These are phyloP conservation scores for Motacilla alba DNA, from an alignment of 2,113 vertebrate species.

Conservation along the genomic window DNA sequence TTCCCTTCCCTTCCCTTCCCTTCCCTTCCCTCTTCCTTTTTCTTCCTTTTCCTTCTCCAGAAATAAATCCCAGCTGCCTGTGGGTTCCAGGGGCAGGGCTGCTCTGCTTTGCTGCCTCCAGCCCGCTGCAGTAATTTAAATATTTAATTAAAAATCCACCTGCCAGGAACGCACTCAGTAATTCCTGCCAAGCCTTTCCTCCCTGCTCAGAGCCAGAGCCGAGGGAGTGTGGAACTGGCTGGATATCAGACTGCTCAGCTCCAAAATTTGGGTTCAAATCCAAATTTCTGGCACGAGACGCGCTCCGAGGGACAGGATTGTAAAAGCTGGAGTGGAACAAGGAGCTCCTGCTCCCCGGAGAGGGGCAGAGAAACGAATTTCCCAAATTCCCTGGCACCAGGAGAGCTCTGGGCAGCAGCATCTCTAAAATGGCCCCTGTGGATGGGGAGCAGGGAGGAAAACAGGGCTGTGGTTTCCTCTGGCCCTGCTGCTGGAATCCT, in stretches of 20 bases:
- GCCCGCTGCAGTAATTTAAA: neutral
- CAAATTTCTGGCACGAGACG: neutral
- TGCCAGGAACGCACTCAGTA: neutral
- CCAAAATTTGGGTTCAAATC: neutral
- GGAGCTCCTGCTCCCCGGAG: neutral
- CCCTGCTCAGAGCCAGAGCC: neutral
- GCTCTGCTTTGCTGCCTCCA: neutral
- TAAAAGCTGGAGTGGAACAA: rapidly evolving
- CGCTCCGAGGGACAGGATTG: rapidly evolving
- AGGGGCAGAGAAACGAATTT: rapidly evolving
- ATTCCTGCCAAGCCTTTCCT: neutral
- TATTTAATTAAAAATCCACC: neutral
- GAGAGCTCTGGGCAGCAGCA: neutral
- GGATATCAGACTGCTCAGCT: neutral
- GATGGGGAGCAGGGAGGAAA: neutral
- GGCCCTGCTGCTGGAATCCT: neutral
- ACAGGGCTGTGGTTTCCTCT: neutral
- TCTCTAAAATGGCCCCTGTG: neutral
- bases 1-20: neutral
- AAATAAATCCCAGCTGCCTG: neutral
- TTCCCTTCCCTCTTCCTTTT: neutral
- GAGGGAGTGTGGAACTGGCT: neutral
- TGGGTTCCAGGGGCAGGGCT: neutral
- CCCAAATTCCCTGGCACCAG: neutral
- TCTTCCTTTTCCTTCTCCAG: neutral